Conservation (phyloP, 2,113 vertebrate species). For the Fregetta grallaria region DNA sequence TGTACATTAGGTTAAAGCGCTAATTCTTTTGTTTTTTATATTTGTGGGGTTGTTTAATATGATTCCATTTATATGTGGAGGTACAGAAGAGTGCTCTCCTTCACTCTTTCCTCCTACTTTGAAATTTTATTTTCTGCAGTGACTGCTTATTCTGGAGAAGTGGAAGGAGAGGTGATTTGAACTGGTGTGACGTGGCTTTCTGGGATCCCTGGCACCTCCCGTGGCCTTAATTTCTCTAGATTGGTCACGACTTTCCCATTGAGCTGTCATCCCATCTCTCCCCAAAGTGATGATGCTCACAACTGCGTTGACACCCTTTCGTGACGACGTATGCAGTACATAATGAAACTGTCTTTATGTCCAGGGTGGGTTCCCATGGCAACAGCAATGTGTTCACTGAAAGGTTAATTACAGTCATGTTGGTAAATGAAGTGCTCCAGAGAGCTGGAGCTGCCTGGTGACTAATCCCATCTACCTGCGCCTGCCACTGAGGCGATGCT, state of each 20-base stretch:
- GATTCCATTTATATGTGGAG: background rate
- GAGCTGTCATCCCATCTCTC: background rate
- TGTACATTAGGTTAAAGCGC: background rate
- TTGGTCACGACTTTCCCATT: background rate
- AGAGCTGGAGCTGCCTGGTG: background rate
- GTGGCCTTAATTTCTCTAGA: background rate
- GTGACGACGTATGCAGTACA: background rate
- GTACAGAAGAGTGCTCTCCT: background rate
- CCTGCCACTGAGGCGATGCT: background rate
- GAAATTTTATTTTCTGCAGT: background rate
- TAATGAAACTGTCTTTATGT: background rate
- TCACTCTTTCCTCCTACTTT: background rate
- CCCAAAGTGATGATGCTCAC: background rate
- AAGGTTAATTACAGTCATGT: constrained; percentile 36
- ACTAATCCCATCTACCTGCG: background rate
- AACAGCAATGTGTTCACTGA: background rate
- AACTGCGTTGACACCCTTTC: background rate
- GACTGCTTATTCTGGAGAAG: background rate
- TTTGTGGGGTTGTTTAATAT: background rate
- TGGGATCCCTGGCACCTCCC: background rate
- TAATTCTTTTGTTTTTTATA: background rate
- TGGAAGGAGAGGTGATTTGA: constrained; percentile 1
- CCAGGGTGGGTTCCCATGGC: constrained; percentile 24
- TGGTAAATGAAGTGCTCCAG: constrained; percentile 28
- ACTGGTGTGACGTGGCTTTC: background rate